Evolutionary conservation across 2,113 vertebrate species (phyloP).

Genomic region (Brachypteracias leptosomus): DNA sequence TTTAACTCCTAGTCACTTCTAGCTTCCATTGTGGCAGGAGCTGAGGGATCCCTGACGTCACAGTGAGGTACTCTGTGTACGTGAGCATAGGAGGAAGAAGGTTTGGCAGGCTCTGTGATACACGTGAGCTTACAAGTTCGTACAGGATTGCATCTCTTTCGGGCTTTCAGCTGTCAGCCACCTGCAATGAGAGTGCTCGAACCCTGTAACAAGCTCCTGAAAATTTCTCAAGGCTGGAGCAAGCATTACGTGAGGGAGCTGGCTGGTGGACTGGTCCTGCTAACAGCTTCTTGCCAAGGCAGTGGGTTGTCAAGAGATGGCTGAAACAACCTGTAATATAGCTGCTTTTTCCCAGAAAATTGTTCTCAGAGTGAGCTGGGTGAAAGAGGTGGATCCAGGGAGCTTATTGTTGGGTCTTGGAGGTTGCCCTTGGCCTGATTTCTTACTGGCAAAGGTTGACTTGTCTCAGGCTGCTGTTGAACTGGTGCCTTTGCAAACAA

Average conservation of each 20-base stretch:
- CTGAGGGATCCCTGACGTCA: not conserved
- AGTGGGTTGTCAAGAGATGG: rapidly evolving
- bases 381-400: not conserved
- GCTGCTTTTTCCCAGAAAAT: not conserved
- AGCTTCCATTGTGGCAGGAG: not conserved
- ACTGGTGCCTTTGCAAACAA: not conserved
- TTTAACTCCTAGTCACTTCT: not conserved
- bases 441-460: not conserved
- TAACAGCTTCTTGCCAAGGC: not conserved
- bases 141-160: not conserved
- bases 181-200: not conserved
- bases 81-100: not conserved
- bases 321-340: not conserved
- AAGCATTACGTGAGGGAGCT: not conserved
- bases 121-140: not conserved
- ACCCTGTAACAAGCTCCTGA: not conserved
- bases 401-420: not conserved
- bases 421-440: not conserved
- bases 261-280: not conserved
- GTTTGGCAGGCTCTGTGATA: not conserved
- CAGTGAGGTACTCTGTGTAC: not conserved
- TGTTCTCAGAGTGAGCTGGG: not conserved
- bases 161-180: not conserved
- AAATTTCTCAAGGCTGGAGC: not conserved
- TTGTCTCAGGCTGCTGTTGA: not conserved